phyloP scores from a whole-genome alignment of 2,888 invertebrate genomes.

The Eulithis testata region DNA sequence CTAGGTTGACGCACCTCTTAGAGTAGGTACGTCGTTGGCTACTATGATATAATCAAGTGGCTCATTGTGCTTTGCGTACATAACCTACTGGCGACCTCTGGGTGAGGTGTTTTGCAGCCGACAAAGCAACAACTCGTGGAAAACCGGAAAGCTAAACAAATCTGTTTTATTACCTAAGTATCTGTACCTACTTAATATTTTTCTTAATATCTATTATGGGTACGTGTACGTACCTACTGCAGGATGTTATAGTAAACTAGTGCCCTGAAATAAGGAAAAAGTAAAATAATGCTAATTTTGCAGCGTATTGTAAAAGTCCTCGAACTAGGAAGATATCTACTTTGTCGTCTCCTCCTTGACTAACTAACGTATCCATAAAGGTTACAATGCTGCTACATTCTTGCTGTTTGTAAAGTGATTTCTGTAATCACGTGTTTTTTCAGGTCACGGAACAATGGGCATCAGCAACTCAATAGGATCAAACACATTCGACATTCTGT shows the following conservation, averaged over 20 bases:
- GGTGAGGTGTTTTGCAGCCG: neutral
- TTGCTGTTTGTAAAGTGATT: slow-evolving; percentile 11
- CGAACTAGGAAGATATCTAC: neutral
- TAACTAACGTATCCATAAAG: slow-evolving; percentile 1
- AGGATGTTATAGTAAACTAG: neutral
- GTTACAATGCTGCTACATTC: slow-evolving; percentile 9
- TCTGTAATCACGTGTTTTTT: slow-evolving; percentile 41
- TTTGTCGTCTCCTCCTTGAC: slow-evolving; percentile 5
- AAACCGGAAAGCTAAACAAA: too few species aligned
- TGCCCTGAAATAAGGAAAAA: neutral
- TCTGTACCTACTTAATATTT: too few species aligned
- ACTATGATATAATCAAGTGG: neutral
- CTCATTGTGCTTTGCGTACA: neutral
- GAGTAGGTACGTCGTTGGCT: neutral
- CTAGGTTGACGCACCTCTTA: slow-evolving; percentile 10
- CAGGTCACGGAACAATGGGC: slow-evolving; percentile 91
- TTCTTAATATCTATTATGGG: too few species aligned
- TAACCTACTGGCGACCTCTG: slow-evolving; percentile 7
- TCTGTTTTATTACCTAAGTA: too few species aligned
- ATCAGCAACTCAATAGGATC: slow-evolving; percentile 93
- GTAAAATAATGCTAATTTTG: neutral
- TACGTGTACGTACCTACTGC: too few species aligned
- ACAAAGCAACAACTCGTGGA: neutral
- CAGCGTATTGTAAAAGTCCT: neutral
- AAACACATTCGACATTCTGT: slow-evolving; percentile 91